Percentiles rank a stretch among this genome's conserved stretches.
phyloP scores from a whole-genome alignment of 2,797 vertebrate genomes.

The Anguilla obscura region DNA sequence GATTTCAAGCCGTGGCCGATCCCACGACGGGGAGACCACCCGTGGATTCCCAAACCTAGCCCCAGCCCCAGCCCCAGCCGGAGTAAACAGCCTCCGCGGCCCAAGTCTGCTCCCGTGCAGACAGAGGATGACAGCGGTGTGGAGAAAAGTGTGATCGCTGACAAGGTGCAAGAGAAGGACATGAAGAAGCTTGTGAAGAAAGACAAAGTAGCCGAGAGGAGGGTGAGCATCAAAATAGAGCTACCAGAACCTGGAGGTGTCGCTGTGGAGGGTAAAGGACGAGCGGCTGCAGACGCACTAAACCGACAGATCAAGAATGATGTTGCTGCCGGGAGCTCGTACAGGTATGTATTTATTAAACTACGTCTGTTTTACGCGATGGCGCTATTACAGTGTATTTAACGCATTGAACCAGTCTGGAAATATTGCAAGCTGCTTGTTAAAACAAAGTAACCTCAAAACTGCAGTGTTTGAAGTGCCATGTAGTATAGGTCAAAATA shows the following conservation, averaged over 20 bases:
- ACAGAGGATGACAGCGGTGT: slow-evolving; percentile 68
- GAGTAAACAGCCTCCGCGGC: slow-evolving; percentile 49
- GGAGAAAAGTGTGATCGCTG: slow-evolving; percentile 76
- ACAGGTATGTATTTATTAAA: slow-evolving; percentile 76
- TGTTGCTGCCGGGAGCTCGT: slow-evolving; percentile 83
- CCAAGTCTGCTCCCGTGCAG: slow-evolving; percentile 48
- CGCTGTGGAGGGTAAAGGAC: slow-evolving; percentile 70
- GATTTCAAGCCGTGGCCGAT: slow-evolving; percentile 97
- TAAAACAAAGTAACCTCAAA: neutral
- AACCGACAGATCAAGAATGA: slow-evolving; percentile 95
- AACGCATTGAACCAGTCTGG: too few relatives aligned
- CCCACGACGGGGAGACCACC: slow-evolving; percentile 88
- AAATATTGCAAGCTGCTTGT: neutral
- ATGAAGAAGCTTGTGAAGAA: slow-evolving; percentile 56
- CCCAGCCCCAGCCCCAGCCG: slow-evolving; percentile 58
- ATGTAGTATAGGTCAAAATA: neutral
- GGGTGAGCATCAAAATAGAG: slow-evolving; percentile 50
- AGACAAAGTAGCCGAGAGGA: slow-evolving; percentile 60
- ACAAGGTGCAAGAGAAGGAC: slow-evolving; percentile 73
- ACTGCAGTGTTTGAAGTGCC: neutral
- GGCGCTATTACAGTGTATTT: neutral
- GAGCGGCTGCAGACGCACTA: slow-evolving; percentile 86
- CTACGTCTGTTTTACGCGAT: neutral
- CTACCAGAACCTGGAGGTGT: slow-evolving; percentile 49
- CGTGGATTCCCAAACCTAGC: slow-evolving; percentile 90